Conservation (phyloP, 2,113 vertebrate genomes). For the western clawed frog (Xenopus tropicalis) region UCB_Xtro_10.0 CM004443.2:35009001-35009500, state of each 20-base stretch:
- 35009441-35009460: too few species aligned
- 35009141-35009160: slow-evolving; percentile 83
- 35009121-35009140: slow-evolving; percentile 80
- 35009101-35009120: slow-evolving; percentile 71
- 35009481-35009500: too few species aligned
- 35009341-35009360: not conserved
- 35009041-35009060: not conserved
- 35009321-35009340: not conserved
- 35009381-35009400: too few species aligned
- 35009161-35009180: slow-evolving; percentile 54
- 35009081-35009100: slow-evolving; percentile 96
- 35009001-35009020: too few species aligned
- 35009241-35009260: slow-evolving; percentile 53
- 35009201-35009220: slow-evolving; percentile 39
- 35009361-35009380: not conserved
- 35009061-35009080: slow-evolving; percentile 72
- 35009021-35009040: too few species aligned
- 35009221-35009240: slow-evolving; percentile 48
- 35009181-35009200: slow-evolving; percentile 48
- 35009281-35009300: slow-evolving; percentile 65
- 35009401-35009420: too few species aligned
- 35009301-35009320: not conserved
- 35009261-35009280: slow-evolving; percentile 70
- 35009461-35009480: too few species aligned
- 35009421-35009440: too few species aligned